These are phyloP conservation scores for Okamejei kenojei DNA, from an alignment of 2,797 vertebrate species.

Conservation along the genomic window DNA sequence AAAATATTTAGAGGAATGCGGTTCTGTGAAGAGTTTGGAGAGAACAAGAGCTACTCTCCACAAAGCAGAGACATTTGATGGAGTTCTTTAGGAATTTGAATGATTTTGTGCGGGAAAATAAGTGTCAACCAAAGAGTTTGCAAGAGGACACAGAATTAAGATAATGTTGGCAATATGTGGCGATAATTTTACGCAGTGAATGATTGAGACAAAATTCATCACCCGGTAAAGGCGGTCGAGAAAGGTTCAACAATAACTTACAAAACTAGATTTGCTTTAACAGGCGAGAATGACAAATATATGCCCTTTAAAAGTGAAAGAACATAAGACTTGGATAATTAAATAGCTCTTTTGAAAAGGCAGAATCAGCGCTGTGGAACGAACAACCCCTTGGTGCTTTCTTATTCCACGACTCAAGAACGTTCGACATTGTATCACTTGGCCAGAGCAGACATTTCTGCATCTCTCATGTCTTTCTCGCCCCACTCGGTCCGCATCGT, in stretches of 20 bases:
- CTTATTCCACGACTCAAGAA: neutral
- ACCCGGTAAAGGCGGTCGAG: neutral
- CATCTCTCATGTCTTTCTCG: no score
- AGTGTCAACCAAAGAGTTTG: neutral
- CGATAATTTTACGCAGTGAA: neutral
- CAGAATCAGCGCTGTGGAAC: neutral
- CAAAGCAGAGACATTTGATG: neutral
- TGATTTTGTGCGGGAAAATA: neutral
- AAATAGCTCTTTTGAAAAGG: neutral
- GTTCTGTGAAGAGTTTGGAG: neutral
- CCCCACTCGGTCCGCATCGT: neutral
- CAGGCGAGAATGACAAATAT: neutral
- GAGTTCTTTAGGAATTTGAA: neutral
- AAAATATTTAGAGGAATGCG: neutral
- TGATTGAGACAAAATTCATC: neutral
- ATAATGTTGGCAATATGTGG: neutral
- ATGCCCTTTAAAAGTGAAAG: neutral
- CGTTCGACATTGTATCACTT: neutral
- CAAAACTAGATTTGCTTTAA: neutral
- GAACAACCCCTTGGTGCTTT: neutral
- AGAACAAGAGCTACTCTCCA: neutral
- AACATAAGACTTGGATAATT: neutral
- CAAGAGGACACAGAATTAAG: neutral
- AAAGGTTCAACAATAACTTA: neutral
- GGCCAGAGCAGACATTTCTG: neutral